These are phyloP conservation scores for Ariopsis seemanni DNA, from an alignment of 2,113 vertebrate genomes.

Conservation along the genomic window DNA sequence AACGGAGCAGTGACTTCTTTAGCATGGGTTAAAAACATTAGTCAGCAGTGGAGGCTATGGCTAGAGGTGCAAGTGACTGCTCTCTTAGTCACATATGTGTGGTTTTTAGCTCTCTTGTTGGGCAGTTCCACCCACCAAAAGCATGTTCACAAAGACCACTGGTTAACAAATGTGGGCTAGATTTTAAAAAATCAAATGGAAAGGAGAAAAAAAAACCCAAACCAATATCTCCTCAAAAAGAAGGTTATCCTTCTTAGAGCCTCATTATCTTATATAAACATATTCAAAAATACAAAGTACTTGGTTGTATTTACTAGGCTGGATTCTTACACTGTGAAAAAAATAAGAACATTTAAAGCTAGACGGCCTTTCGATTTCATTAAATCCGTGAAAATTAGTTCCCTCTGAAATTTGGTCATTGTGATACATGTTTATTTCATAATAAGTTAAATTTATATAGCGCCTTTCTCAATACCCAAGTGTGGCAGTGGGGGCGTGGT, in stretches of 20 bases:
- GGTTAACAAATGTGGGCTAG: slow-evolving; percentile 43
- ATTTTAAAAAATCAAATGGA: slow-evolving; percentile 34
- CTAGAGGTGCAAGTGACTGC: slow-evolving; percentile 37
- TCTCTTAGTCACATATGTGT: slow-evolving; percentile 46
- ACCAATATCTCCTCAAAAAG: slow-evolving; percentile 31
- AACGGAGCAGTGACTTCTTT: slow-evolving; percentile 19
- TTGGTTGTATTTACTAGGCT: not conserved
- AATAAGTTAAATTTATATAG: too few relatives aligned
- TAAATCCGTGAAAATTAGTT: too few relatives aligned
- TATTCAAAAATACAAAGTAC: not conserved
- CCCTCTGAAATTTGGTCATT: too few relatives aligned
- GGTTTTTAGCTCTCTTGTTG: slow-evolving; percentile 47
- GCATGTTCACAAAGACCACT: slow-evolving; percentile 52
- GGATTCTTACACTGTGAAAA: not conserved
- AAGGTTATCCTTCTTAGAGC: slow-evolving; percentile 29
- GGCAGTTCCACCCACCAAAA: slow-evolving; percentile 36
- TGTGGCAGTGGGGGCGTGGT: too few relatives aligned
- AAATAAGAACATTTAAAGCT: too few relatives aligned
- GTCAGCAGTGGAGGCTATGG: slow-evolving; percentile 27
- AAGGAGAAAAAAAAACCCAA: slow-evolving; percentile 15
- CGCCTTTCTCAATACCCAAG: too few relatives aligned
- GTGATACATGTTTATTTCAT: too few relatives aligned
- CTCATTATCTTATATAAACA: not conserved
- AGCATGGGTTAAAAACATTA: slow-evolving; percentile 26
- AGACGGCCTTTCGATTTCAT: too few relatives aligned